Conservation (phyloP, 2,113 vertebrate genomes). For the Forbesichthys agassizii region DNA sequence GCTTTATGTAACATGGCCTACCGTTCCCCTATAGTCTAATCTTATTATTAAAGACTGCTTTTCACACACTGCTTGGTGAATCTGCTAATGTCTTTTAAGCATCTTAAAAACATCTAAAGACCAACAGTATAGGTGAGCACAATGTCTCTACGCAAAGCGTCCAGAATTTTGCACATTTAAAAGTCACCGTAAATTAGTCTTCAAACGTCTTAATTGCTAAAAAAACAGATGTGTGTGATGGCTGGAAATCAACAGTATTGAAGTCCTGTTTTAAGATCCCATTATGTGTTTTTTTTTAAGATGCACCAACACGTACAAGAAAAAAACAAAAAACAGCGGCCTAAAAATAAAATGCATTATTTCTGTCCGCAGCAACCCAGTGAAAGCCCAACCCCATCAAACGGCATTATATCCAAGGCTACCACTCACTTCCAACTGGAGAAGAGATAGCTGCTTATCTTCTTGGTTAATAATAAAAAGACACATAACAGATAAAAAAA, state of each 20-base stretch:
- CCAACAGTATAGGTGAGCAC: not conserved
- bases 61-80: conserved; percentile 23
- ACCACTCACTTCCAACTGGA: conserved; percentile 68
- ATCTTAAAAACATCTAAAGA: too few relatives aligned
- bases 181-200: too few relatives aligned
- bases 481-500: conserved; percentile 66
- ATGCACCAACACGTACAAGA: not conserved
- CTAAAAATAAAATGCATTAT: conserved; percentile 26
- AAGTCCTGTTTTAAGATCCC: not conserved
- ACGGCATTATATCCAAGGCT: conserved; percentile 68
- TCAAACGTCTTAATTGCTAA: conserved; percentile 18
- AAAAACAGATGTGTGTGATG: conserved; percentile 29
- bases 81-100: conserved; percentile 18
- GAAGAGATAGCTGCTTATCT: conserved; percentile 72
- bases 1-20: conserved; percentile 60
- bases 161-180: not conserved
- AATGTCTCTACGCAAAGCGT: not conserved
- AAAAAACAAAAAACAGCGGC: conserved; percentile 30
- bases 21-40: conserved; percentile 66
- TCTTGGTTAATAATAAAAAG: conserved; percentile 70
- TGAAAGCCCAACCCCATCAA: conserved; percentile 61
- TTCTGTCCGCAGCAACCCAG: conserved; percentile 45
- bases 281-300: conserved; percentile 38
- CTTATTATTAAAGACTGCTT: conserved; percentile 53
- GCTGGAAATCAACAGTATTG: not conserved